These are phyloP conservation scores for Metallyticus violacea DNA, from an alignment of 2,888 invertebrate genomes.

Conservation along the genomic window DNA sequence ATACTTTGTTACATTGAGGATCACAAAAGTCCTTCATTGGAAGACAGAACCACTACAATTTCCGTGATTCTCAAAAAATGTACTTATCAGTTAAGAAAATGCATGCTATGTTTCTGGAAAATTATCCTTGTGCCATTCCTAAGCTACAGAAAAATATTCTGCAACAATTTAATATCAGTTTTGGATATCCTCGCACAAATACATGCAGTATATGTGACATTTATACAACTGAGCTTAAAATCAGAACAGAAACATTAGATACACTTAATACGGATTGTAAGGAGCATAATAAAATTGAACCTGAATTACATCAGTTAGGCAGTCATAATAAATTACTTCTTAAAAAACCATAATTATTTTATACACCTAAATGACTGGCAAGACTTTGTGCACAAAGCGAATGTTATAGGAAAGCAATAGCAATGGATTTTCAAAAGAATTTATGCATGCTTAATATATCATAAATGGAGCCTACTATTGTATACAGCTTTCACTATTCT, in stretches of 20 bases:
- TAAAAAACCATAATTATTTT: background rate
- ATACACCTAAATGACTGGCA: background rate
- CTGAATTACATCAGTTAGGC: background rate
- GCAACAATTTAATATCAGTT: background rate
- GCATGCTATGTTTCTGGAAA: background rate
- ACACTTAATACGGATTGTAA: background rate
- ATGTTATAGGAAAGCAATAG: background rate
- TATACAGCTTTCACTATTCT: background rate
- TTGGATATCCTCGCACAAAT: background rate
- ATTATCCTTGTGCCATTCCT: background rate
- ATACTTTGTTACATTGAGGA: background rate
- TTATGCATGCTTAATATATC: background rate
- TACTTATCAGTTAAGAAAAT: background rate
- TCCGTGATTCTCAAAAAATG: too few relatives aligned
- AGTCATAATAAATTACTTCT: background rate
- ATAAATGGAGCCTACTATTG: background rate
- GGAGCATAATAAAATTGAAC: background rate
- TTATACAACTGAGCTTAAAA: background rate
- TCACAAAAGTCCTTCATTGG: background rate
- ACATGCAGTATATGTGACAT: too few relatives aligned
- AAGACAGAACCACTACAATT: background rate
- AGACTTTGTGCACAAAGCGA: background rate
- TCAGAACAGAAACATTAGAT: background rate
- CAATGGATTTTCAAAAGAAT: background rate
- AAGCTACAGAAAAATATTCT: background rate